Evolutionary conservation across 1,140 invertebrate species (phyloP).

Genomic region (Magallana ariakensis): DNA sequence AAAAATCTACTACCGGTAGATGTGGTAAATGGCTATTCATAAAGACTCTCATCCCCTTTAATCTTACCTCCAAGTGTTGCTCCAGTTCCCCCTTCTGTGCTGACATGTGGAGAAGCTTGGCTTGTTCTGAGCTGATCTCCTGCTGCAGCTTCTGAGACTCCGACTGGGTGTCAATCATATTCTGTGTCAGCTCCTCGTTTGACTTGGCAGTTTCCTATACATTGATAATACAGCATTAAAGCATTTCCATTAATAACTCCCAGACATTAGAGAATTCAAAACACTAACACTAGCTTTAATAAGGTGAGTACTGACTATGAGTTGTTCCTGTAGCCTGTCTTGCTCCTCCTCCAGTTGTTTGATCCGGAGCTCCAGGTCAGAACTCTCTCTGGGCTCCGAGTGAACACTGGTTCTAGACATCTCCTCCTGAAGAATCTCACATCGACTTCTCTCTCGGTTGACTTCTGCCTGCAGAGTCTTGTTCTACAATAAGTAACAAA

Average conservation of each 20-base stretch:
- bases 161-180: constrained; percentile 26
- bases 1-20: no score
- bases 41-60: no score
- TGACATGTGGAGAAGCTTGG: constrained; percentile 62
- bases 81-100: constrained; percentile 69
- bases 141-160: constrained; percentile 65
- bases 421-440: constrained; percentile 23
- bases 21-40: no score
- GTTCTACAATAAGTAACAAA: constrained; percentile 8
- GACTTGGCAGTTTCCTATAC: neutral
- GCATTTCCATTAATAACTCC: neutral
- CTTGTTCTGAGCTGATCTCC: constrained; percentile 64
- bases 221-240: neutral
- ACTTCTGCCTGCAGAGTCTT: constrained; percentile 20
- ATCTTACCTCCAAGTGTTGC: constrained; percentile 69
- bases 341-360: constrained; percentile 64
- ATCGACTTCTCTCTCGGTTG: neutral
- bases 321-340: constrained; percentile 60
- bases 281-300: neutral
- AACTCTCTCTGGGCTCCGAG: neutral
- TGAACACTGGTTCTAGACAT: neutral
- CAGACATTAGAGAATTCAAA: neutral
- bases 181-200: constrained; percentile 19
- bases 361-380: constrained; percentile 53
- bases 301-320: constrained; percentile 55